Evolutionary conservation across 2,797 vertebrate species (phyloP).

Genomic region (Chrysocyon brachyurus): DNA sequence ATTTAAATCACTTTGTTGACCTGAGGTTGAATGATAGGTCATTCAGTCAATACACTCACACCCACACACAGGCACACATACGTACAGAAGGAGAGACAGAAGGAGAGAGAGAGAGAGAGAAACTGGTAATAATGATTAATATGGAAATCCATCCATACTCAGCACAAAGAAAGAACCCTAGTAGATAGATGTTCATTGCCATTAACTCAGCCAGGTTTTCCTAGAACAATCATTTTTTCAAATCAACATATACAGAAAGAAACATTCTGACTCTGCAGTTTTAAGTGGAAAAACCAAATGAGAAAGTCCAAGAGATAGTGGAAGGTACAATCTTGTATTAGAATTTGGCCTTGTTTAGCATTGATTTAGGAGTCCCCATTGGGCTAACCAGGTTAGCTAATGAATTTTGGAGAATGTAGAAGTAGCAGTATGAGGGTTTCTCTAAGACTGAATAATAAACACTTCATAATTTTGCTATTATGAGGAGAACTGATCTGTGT

Average conservation of each 20-base stretch:
- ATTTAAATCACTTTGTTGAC: slow-evolving; percentile 52
- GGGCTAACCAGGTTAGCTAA: background rate
- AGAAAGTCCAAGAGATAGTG: background rate
- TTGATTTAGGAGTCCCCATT: background rate
- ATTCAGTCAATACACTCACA: background rate
- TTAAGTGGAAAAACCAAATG: background rate
- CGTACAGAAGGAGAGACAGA: fast-evolving
- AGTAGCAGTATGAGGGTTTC: too few species aligned
- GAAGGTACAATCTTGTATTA: background rate
- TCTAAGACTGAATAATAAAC: background rate
- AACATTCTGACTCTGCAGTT: background rate
- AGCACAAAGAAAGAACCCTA: background rate
- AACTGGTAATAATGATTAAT: background rate
- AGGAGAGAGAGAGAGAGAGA: background rate
- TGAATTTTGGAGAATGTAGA: background rate
- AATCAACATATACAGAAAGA: background rate
- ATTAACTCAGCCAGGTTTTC: background rate
- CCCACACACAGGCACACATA: background rate
- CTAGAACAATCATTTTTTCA: background rate
- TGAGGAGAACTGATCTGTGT: background rate
- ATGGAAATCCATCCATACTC: background rate
- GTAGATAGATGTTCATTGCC: background rate
- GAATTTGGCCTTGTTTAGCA: background rate
- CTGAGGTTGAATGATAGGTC: background rate
- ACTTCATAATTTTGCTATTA: background rate